Conservation (phyloP, 2,797 vertebrate species). For the Allobates femoralis region DNA sequence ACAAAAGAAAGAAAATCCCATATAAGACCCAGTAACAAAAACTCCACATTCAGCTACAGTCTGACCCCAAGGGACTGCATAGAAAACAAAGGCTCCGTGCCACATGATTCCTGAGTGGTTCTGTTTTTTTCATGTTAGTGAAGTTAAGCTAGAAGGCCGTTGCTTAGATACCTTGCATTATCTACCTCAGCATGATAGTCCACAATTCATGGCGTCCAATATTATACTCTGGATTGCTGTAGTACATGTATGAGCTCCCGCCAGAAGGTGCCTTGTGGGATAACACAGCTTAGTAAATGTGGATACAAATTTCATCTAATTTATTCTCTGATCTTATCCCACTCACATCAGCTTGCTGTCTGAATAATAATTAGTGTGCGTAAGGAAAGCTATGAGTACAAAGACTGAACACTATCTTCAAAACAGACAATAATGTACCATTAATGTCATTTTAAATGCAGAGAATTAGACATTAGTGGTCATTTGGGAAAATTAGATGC, state of each 20-base stretch:
- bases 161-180: constrained; percentile 38
- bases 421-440: constrained; percentile 21
- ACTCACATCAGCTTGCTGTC: constrained; percentile 33
- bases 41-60: constrained; percentile 10
- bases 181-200: constrained; percentile 19
- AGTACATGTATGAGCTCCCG: background rate
- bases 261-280: constrained; percentile 10
- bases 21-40: background rate
- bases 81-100: constrained; percentile 3
- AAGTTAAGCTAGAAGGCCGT: background rate
- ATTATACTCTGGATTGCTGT: constrained; percentile 10
- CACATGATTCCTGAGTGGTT: background rate
- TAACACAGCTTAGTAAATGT: constrained; percentile 8
- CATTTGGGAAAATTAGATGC: constrained; percentile 36
- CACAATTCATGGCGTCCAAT: constrained; percentile 5
- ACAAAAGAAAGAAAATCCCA: background rate
- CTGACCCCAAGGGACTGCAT: background rate
- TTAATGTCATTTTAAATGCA: constrained; percentile 40
- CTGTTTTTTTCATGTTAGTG: constrained; percentile 11
- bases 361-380: background rate
- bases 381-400: constrained; percentile 16
- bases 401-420: constrained; percentile 11
- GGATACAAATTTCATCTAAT: constrained; percentile 19
- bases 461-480: constrained; percentile 31
- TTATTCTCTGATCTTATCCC: constrained; percentile 29